Base-by-base conservation (phyloP, 2,113 vertebrate genomes). In the Eulemur rufifrons region DNA sequence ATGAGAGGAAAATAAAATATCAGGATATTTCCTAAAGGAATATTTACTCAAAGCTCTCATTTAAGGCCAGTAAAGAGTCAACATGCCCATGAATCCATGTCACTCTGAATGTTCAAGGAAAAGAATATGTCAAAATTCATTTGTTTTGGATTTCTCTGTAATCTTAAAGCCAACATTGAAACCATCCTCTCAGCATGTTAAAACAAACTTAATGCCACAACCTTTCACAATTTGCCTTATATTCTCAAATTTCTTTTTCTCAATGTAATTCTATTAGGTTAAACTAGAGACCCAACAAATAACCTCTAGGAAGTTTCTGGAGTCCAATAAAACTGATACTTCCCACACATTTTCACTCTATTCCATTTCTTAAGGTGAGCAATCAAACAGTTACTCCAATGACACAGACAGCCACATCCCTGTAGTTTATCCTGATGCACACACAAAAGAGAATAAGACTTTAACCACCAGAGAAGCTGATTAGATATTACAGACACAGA, bases 221-320 rank as follows among this genome's bases (percentile, higher is more conserved):
- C n/a, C 37, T 77, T 68, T 71, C 25, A 32, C 32, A 83, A 56
- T n/a, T 56, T 54, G 45, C 29, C 37, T 52, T 81, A 37, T 83
- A 76, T 77, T 82, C 52, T 76, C 76, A 76, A 86, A 90, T 77
- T 78, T 32, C 42, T 56, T 87, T 71, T 64, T 87, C 25, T 78
- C 61, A 47, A 64, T 94, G 56, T 77, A 96, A 83, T 29, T 52
- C 25, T 47, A 87, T 34, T 32, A 94, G 52, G 23, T 76, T 95
- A 90, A 92, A 80, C 47, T 64, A 29, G 32, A 86, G 29, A 59
- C 29, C 50, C 29, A n/a, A 76, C 27, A 89, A 23, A 52, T 61
- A 88, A 45, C 25, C 29, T 64, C 61, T 56, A 23, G 29, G 47
- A 50, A 73, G 56, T 78, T 92, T 84, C 54, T 25, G 29, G 77